Percentiles rank a stretch among this genome's conserved stretches.
Evolutionary conservation across 1,140 invertebrate genomes (phyloP).

Genomic region (Branchinecta lindahli): DNA sequence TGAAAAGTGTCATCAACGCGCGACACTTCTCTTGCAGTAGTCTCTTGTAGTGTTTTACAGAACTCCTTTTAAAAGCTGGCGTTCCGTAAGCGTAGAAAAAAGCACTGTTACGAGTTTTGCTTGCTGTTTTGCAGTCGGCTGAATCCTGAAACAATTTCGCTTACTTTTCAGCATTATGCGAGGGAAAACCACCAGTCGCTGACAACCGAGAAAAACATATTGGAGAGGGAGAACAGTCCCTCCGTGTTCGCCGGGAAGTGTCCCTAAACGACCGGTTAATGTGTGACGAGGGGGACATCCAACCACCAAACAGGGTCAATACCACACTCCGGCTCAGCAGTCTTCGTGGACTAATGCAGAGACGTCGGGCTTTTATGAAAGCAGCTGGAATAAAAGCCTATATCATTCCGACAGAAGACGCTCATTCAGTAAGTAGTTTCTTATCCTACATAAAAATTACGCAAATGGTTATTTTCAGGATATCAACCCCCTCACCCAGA

Average conservation of each 20-base stretch:
- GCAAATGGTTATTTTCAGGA: too few species aligned
- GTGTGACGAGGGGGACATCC: not conserved
- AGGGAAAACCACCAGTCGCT: not conserved
- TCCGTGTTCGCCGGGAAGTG: not conserved
- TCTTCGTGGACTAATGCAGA: not conserved
- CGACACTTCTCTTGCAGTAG: too few species aligned
- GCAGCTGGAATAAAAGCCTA: not conserved
- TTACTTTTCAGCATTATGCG: not conserved
- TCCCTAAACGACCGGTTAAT: not conserved
- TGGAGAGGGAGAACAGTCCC: not conserved
- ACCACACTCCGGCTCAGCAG: not conserved
- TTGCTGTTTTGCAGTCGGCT: too few species aligned
- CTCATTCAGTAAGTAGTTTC: not conserved
- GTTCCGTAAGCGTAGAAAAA: too few species aligned
- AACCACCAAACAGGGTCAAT: not conserved
- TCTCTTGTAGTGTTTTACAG: too few species aligned
- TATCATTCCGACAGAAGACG: not conserved
- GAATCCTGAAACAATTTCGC: too few species aligned
- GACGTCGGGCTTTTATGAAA: not conserved
- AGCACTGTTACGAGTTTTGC: too few species aligned
- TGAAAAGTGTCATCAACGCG: too few species aligned
- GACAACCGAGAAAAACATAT: not conserved
- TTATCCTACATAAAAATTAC: too few species aligned
- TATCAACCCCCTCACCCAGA: too few species aligned
- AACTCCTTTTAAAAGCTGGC: too few species aligned